Percentiles rank a stretch among this genome's conserved stretches.
Evolutionary conservation across 2,797 vertebrate species (phyloP).

Genomic region (Coracias cyanogaster): DNA sequence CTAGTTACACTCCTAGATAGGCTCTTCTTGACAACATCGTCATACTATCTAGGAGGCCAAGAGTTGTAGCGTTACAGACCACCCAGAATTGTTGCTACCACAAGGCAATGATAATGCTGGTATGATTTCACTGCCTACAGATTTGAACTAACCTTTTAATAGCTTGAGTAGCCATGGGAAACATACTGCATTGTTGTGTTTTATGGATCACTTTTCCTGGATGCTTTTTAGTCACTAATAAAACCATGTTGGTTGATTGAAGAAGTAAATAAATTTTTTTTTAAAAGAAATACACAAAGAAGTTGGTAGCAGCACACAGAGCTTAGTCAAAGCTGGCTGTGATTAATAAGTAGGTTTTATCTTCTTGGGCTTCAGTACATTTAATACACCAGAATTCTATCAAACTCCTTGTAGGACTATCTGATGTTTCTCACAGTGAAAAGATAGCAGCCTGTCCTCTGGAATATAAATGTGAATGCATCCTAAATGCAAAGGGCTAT

Average conservation of each 20-base stretch:
- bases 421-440: background rate
- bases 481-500: background rate
- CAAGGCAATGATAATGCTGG: background rate
- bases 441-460: background rate
- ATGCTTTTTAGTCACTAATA: background rate
- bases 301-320: background rate
- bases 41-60: background rate
- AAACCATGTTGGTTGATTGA: background rate
- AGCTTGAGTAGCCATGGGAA: constrained; percentile 30
- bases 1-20: constrained; percentile 25
- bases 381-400: background rate
- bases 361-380: background rate
- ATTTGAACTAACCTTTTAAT: constrained; percentile 4
- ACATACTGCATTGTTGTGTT: background rate
- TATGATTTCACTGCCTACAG: constrained; percentile 28
- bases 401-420: background rate
- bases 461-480: background rate
- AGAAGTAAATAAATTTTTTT: background rate
- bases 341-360: background rate
- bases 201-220: constrained; percentile 26
- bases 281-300: background rate
- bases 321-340: background rate
- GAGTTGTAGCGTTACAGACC: constrained; percentile 46
- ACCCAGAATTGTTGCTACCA: constrained; percentile 58
- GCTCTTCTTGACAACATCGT: constrained; percentile 26